Base-by-base conservation (phyloP, 2,888 invertebrate species). In the Morpho achilles region DNA sequence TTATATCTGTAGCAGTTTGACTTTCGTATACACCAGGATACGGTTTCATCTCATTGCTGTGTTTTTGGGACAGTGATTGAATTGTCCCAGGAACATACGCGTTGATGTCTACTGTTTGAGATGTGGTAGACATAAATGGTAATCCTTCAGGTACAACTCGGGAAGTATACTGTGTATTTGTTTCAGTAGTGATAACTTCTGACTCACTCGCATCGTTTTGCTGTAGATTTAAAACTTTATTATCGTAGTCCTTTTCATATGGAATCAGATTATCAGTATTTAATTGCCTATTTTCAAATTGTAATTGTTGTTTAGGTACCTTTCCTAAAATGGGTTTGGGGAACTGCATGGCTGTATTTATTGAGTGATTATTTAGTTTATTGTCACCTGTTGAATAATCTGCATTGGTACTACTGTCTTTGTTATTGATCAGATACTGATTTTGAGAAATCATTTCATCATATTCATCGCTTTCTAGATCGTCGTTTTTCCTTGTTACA, bases 1-100 rank as follows among this genome's bases (percentile, higher is more conserved):
- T 56, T 46, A 48, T 72, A 50, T 68, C 66, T n/a, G 68, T 71
- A 10, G 68, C 49, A 0, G 65, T 54, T 10, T 58, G 32, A 8
- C 10, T 23, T 22, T 48, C 41, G 32, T 32, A 32, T 32, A 5
- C 32, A 32, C 3, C 32, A 5, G 5, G 32, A 32, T 32, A 32
- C 32, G 32, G 5, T 32, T 32, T 32, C 32, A 3, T 5, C 3
- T 32, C 32, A 32, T 32, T 32, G 4, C 32, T 32, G 32, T 32
- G 32, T 32, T 32, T 32, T 32, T 32, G 2, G 5, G 32, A 32
- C 32, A 32, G 32, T 5, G 32, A 32, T 32, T 32, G 32, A 3
- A 32, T 32, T 32, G 1, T 3, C 3, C 32, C 32, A 2, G 32
- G 32, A 1, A 32, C 32, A 32, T 32, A 32, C 32, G 32, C 32